Conservation (phyloP, 2,888 invertebrate genomes). For the Clusia tigrina region DNA sequence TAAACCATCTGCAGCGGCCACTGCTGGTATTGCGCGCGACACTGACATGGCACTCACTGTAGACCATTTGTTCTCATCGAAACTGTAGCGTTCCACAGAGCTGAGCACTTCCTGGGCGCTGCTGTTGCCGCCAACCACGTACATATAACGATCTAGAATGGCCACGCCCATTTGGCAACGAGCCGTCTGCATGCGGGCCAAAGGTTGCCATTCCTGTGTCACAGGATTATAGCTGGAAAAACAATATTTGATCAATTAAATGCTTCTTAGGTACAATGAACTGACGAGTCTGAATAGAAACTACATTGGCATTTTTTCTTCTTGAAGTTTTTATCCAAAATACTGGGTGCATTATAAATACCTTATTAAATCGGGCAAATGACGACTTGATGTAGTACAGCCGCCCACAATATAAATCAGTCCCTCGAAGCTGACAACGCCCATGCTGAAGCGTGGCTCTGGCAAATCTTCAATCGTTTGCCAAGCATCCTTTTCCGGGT, state of each 20-base stretch:
- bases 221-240: conserved; percentile 76
- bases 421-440: conserved; percentile 74
- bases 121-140: conserved; percentile 89
- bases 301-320: neutral
- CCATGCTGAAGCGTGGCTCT: conserved; percentile 90
- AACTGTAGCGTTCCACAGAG: conserved; percentile 76
- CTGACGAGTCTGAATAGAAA: neutral
- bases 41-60: conserved; percentile 77
- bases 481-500: conserved; percentile 83
- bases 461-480: conserved; percentile 79
- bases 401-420: conserved; percentile 90
- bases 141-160: conserved; percentile 82
- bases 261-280: too few species aligned
- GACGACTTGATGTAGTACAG: conserved; percentile 80
- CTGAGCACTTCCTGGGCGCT: conserved; percentile 80
- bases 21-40: conserved; percentile 83
- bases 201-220: conserved; percentile 78
- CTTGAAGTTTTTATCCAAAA: neutral
- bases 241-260: too few species aligned
- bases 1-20: conserved; percentile 82
- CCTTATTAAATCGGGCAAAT: conserved; percentile 78
- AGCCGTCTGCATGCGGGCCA: conserved; percentile 81
- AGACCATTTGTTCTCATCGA: conserved; percentile 73
- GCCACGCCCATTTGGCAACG: conserved; percentile 90
- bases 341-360: conserved; percentile 33